Evolutionary conservation across 2,113 vertebrate species (phyloP).

Genomic region (Bos javanicus): DNA sequence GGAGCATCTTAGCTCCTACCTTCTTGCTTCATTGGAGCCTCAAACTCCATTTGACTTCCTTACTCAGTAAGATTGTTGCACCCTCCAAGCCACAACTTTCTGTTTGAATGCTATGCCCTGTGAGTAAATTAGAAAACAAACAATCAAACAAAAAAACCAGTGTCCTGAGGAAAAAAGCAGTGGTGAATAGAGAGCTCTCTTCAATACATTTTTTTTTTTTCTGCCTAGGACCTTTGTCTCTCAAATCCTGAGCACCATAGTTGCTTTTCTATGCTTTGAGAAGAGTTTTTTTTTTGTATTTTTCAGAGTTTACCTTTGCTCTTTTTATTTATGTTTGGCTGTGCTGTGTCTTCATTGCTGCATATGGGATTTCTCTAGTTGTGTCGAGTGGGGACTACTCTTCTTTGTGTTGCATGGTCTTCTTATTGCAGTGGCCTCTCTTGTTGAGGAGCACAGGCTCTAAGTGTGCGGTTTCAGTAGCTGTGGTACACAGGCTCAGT

Average conservation of each 20-base stretch:
- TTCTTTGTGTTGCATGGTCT: background rate
- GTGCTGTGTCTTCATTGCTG: background rate
- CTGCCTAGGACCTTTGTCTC: background rate
- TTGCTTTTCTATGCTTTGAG: background rate
- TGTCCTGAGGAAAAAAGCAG: background rate
- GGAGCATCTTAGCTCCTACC: background rate
- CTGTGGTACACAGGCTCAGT: background rate
- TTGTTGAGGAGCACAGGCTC: background rate
- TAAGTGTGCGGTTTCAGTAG: background rate
- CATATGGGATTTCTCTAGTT: background rate
- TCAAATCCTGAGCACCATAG: background rate
- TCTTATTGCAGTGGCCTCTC: background rate
- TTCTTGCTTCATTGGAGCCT: background rate
- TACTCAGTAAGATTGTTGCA: background rate
- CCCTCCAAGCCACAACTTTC: background rate
- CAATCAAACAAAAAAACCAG: background rate
- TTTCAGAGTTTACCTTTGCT: background rate
- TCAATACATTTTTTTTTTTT: background rate
- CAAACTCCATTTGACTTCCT: background rate
- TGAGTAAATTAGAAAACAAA: background rate
- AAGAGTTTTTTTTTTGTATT: background rate
- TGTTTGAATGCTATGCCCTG: background rate
- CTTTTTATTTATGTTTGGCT: background rate
- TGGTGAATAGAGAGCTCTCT: background rate
- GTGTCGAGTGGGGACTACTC: accelerated